These are phyloP conservation scores for Harpagifer antarcticus DNA, from an alignment of 2,797 vertebrate genomes.

Conservation along the genomic window DNA sequence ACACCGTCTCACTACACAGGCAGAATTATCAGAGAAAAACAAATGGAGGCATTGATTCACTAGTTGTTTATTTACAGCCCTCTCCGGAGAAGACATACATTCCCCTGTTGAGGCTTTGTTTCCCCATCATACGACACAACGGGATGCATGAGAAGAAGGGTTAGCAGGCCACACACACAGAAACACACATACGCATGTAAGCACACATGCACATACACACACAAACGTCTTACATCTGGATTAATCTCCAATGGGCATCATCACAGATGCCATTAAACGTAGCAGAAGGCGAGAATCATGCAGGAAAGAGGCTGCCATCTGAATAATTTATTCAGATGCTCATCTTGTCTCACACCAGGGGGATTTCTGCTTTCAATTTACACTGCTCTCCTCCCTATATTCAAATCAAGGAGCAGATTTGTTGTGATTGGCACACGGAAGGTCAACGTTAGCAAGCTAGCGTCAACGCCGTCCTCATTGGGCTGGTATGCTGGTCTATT, in stretches of 20 bases:
- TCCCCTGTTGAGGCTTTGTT: conserved; percentile 82
- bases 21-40: conserved; percentile 81
- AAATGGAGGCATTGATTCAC: conserved; percentile 84
- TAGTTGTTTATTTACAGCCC: conserved; percentile 84
- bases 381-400: conserved; percentile 74
- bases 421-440: conserved; percentile 81
- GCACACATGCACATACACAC: conserved; percentile 17
- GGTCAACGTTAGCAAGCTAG: conserved; percentile 74
- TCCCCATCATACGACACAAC: conserved; percentile 77
- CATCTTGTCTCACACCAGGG: conserved; percentile 81
- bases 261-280: conserved; percentile 85
- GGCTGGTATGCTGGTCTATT: conserved; percentile 75
- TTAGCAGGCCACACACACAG: conserved; percentile 63
- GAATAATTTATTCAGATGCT: conserved; percentile 86
- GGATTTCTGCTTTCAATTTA: conserved; percentile 83
- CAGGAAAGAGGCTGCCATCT: conserved; percentile 81
- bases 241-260: conserved; percentile 83
- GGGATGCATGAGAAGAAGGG: conserved; percentile 72
- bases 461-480: conserved; percentile 63
- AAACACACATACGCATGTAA: conserved; percentile 18
- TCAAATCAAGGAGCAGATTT: conserved; percentile 78
- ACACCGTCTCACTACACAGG: conserved; percentile 69
- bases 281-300: conserved; percentile 83
- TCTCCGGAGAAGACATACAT: conserved; percentile 81
- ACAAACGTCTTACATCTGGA: conserved; percentile 81